Conservation (phyloP, 2,888 invertebrate genomes). For the Tenodera sinensis region DNA sequence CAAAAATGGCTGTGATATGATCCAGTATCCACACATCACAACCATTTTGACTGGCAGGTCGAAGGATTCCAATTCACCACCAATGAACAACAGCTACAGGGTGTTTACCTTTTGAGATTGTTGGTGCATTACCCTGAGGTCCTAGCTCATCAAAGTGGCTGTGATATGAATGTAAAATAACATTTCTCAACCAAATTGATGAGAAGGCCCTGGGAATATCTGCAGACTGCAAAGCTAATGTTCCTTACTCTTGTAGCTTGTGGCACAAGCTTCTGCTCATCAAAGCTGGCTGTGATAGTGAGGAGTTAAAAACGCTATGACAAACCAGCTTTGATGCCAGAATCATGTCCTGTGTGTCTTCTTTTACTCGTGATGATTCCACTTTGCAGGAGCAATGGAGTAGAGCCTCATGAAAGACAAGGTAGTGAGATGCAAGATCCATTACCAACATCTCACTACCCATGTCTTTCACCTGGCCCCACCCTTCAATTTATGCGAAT, state of each 20-base stretch:
- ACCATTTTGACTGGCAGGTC: slow-evolving; percentile 72
- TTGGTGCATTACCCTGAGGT: slow-evolving; percentile 40
- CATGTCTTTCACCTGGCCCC: slow-evolving; percentile 81
- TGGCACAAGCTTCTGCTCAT: slow-evolving; percentile 72
- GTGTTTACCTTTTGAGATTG: not conserved
- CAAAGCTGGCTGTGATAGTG: slow-evolving; percentile 95
- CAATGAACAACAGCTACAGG: not conserved
- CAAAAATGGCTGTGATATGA: slow-evolving; percentile 95
- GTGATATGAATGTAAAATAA: slow-evolving; percentile 76
- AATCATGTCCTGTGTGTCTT: slow-evolving; percentile 47
- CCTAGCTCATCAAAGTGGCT: slow-evolving; percentile 96
- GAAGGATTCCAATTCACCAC: slow-evolving; percentile 33
- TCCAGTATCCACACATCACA: slow-evolving; percentile 63
- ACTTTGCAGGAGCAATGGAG: slow-evolving; percentile 36
- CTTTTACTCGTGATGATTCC: slow-evolving; percentile 46
- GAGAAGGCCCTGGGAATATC: slow-evolving; percentile 38
- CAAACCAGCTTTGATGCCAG: slow-evolving; percentile 78
- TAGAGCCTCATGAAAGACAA: slow-evolving; percentile 91
- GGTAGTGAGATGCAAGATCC: slow-evolving; percentile 84
- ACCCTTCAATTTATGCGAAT: too few species aligned
- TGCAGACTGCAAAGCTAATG: not conserved
- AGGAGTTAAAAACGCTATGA: slow-evolving; percentile 60
- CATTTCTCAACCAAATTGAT: slow-evolving; percentile 90
- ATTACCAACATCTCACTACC: slow-evolving; percentile 90
- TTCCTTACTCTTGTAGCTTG: slow-evolving; percentile 9